These are phyloP conservation scores for Lepus oiostolus DNA, from an alignment of 2,797 vertebrate species.

Conservation along the genomic window DNA sequence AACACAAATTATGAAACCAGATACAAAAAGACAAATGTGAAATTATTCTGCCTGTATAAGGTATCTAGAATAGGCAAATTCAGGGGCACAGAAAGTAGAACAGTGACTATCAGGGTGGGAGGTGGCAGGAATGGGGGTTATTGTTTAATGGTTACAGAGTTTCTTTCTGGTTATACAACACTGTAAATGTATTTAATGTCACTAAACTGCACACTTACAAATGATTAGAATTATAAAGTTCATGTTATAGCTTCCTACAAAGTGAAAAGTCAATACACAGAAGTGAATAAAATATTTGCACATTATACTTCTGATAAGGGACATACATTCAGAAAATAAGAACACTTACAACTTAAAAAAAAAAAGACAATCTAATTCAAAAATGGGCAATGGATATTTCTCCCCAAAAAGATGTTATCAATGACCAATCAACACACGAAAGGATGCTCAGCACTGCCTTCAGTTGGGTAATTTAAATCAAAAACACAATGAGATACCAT, in stretches of 20 bases:
- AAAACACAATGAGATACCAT: neutral
- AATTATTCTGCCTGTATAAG: neutral
- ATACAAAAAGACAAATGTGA: neutral
- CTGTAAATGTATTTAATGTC: neutral
- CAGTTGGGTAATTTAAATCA: neutral
- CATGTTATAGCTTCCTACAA: neutral
- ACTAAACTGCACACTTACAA: neutral
- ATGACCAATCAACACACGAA: neutral
- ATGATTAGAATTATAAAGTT: constrained; percentile 5
- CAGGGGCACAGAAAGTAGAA: neutral
- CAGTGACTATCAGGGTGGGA: neutral
- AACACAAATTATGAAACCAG: constrained; percentile 13
- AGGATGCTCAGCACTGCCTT: neutral
- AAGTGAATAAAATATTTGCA: constrained; percentile 25
- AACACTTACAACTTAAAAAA: neutral
- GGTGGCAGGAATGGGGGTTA: neutral
- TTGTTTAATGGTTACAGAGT: neutral
- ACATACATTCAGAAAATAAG: neutral
- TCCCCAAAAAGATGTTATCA: neutral
- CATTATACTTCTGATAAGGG: neutral
- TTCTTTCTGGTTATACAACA: neutral
- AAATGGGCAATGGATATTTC: constrained; percentile 22
- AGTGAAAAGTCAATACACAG: neutral
- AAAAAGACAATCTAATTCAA: constrained; percentile 29
- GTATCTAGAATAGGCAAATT: neutral